phyloP scores from a whole-genome alignment of 2,797 vertebrate genomes.

The Helostoma temminkii region DNA sequence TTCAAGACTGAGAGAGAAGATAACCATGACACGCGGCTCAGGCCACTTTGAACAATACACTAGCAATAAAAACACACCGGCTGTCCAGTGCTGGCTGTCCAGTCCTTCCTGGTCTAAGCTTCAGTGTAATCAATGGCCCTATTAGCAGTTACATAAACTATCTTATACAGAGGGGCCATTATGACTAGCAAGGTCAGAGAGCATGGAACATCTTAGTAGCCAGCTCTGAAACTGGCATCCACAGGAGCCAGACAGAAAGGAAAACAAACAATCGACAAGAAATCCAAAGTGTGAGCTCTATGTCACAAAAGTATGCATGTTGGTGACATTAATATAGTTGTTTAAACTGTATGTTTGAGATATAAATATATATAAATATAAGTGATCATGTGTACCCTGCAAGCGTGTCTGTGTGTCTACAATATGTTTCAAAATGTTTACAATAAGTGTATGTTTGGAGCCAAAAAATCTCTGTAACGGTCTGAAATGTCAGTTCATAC shows the following conservation, averaged over 20 bases:
- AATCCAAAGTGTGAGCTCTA: slow-evolving; percentile 13
- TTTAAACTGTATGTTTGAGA: background rate
- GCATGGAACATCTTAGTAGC: slow-evolving; percentile 46
- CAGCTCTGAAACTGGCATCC: slow-evolving; percentile 51
- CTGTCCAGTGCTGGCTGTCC: slow-evolving; percentile 52
- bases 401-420: no score
- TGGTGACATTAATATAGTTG: no score
- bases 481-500: no score
- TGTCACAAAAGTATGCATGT: background rate
- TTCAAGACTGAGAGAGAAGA: slow-evolving; percentile 65
- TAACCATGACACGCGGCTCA: slow-evolving; percentile 62
- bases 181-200: slow-evolving; percentile 54
- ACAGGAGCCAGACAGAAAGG: slow-evolving; percentile 42
- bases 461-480: no score
- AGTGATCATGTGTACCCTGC: no score
- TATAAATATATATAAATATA: no score
- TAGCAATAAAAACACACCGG: slow-evolving; percentile 53
- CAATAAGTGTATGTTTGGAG: no score
- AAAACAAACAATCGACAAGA: slow-evolving; percentile 56
- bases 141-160: slow-evolving; percentile 75
- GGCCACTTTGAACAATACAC: slow-evolving; percentile 54
- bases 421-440: no score
- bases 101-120: slow-evolving; percentile 33
- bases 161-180: slow-evolving; percentile 51
- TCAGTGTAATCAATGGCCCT: slow-evolving; percentile 63